Evolutionary conservation across 2,797 vertebrate genomes (phyloP).

Genomic region (Nannoperca australis): DNA sequence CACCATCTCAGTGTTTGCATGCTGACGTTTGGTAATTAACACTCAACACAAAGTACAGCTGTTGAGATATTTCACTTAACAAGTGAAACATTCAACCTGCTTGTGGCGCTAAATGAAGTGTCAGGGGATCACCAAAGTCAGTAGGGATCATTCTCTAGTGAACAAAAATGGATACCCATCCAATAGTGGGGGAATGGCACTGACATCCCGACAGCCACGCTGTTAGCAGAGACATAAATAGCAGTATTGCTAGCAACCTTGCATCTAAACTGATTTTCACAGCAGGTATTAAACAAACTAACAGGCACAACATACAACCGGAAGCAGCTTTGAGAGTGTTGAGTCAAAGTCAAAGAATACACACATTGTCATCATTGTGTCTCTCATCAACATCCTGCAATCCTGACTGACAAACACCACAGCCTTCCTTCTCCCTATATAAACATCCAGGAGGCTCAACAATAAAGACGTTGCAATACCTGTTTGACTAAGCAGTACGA

Average conservation of each 20-base stretch:
- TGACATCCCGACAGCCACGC: background rate
- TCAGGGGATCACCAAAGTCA: background rate
- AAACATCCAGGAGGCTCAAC: background rate
- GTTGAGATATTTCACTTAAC: background rate
- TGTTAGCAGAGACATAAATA: background rate
- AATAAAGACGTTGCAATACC: background rate
- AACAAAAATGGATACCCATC: background rate
- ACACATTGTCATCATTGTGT: background rate
- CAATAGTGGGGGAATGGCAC: background rate
- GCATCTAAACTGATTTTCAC: background rate
- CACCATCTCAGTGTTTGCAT: background rate
- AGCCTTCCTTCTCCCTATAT: background rate
- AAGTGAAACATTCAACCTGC: background rate
- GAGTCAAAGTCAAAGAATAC: background rate
- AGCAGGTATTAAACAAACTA: background rate
- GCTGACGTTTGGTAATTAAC: too few species aligned
- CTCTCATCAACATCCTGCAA: background rate
- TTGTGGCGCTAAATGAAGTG: background rate
- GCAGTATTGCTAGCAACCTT: background rate
- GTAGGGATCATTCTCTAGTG: background rate
- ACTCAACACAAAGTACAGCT: background rate
- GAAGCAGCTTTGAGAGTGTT: background rate
- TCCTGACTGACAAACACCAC: background rate
- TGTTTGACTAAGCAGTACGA: background rate
- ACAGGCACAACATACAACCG: background rate